Conservation (phyloP, 1,140 invertebrate species). For the Araneus ventricosus region DNA sequence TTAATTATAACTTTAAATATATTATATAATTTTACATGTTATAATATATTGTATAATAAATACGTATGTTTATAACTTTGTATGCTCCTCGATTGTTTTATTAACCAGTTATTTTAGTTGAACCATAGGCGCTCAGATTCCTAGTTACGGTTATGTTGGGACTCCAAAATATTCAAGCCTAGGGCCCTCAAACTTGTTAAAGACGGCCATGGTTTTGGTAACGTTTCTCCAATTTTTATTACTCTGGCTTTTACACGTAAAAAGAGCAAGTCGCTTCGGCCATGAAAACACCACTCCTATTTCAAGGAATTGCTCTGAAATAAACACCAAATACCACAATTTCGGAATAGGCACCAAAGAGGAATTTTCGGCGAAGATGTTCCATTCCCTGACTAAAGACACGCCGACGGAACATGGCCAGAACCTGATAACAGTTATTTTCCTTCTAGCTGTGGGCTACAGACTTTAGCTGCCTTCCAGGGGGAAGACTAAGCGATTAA, state of each 20-base stretch:
- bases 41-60: no score
- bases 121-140: no score
- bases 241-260: not conserved
- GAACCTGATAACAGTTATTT: slow-evolving; percentile 40
- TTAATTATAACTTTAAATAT: no score
- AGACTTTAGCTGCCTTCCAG: not conserved
- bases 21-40: no score
- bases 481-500: slow-evolving; percentile 40
- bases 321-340: slow-evolving; percentile 3
- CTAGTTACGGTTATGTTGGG: no score
- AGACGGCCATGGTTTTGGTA: not conserved
- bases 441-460: slow-evolving; percentile 5
- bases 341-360: not conserved
- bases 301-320: not conserved
- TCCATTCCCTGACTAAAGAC: not conserved
- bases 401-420: slow-evolving; percentile 7
- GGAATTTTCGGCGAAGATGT: not conserved
- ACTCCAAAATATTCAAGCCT: no score
- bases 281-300: not conserved
- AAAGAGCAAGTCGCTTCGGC: not conserved
- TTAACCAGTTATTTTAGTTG: no score
- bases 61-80: no score
- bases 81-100: no score
- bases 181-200: no score
- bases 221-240: not conserved